These are phyloP conservation scores for Ammodytes dubius DNA, from an alignment of 2,113 vertebrate species.

Conservation along the genomic window DNA sequence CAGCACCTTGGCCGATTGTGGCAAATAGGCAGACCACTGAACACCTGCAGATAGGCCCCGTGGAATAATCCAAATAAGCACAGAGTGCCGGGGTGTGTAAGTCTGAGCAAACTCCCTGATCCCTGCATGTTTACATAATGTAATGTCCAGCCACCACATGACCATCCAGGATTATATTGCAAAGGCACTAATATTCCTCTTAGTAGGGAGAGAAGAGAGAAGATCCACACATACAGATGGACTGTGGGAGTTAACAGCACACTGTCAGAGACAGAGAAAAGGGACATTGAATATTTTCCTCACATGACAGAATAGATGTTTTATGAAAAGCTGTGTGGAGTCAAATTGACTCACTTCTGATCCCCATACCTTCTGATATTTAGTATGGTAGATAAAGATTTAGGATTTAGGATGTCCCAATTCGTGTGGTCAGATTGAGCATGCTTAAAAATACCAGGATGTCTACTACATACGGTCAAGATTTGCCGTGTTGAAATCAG, in stretches of 20 bases:
- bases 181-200: background rate
- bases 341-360: background rate
- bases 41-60: background rate
- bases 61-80: conserved; percentile 11
- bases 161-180: conserved; percentile 24
- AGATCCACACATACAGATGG: conserved; percentile 42
- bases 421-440: no score
- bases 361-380: no score
- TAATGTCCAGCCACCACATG: conserved; percentile 51
- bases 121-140: conserved; percentile 49
- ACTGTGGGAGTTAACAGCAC: conserved; percentile 36
- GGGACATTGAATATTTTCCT: background rate
- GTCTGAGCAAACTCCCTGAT: conserved; percentile 17
- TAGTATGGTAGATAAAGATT: no score
- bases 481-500: no score
- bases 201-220: conserved; percentile 15
- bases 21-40: background rate
- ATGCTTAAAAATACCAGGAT: no score
- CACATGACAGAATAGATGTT: conserved; percentile 8
- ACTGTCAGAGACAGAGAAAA: conserved; percentile 6
- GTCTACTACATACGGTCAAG: no score
- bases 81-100: conserved; percentile 1
- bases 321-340: background rate
- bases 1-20: background rate
- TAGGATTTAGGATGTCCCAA: no score